A percentile compares a stretch with the other conserved stretches of the same genome.
These are phyloP conservation scores for Moxostoma hubbsi DNA, from an alignment of 2,797 vertebrate genomes.

Conservation along the genomic window DNA sequence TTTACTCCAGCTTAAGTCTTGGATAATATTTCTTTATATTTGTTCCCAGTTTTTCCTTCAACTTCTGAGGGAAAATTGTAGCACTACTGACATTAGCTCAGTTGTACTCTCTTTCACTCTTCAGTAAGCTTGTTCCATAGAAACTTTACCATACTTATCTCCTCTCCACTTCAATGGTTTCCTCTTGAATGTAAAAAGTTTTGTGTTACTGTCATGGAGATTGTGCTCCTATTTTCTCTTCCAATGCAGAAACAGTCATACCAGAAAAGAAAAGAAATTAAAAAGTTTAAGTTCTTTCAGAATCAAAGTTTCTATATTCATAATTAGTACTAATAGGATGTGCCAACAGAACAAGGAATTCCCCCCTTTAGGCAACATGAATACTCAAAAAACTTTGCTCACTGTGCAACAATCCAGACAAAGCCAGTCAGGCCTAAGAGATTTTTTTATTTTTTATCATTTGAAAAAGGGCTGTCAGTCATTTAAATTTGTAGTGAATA, in stretches of 20 bases:
- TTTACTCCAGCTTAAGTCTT: constrained; percentile 57
- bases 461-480: too few relatives aligned
- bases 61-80: constrained; percentile 16
- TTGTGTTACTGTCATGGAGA: constrained; percentile 65
- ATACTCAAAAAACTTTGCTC: too few relatives aligned
- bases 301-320: not conserved
- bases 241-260: constrained; percentile 62
- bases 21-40: constrained; percentile 59
- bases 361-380: too few relatives aligned
- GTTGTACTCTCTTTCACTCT: constrained; percentile 16
- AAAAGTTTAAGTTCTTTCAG: constrained; percentile 47
- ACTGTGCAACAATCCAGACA: too few relatives aligned
- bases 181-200: constrained; percentile 34
- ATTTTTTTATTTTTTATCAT: too few relatives aligned
- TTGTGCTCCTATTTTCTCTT: constrained; percentile 74
- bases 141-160: not conserved
- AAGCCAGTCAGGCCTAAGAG: too few relatives aligned
- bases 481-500: too few relatives aligned
- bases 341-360: too few relatives aligned
- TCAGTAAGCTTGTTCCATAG: constrained; percentile 9
- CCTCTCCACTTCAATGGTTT: not conserved
- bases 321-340: too few relatives aligned
- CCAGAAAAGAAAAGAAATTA: constrained; percentile 37
- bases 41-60: constrained; percentile 50
- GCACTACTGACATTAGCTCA: constrained; percentile 21